A percentile compares a stretch with the other conserved stretches of the same genome.
Conservation (phyloP, 1,140 invertebrate species). For the Lethocerus indicus region DNA sequence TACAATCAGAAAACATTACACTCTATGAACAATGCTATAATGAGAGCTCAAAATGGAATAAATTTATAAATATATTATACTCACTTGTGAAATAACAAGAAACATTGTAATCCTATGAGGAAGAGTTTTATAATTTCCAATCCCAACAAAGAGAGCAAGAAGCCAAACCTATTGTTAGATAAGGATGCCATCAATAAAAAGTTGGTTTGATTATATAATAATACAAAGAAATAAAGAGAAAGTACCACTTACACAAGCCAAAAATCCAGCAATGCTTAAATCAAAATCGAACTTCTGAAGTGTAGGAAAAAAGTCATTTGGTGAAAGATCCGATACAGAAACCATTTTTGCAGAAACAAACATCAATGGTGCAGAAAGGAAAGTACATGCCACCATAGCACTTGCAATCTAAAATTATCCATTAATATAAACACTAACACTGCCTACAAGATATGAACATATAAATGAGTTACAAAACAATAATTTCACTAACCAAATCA, state of each 20-base stretch:
- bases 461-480: background rate
- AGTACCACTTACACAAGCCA: slow-evolving; percentile 39
- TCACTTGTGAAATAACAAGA: slow-evolving; percentile 66
- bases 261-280: slow-evolving; percentile 55
- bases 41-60: no score
- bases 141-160: slow-evolving; percentile 53
- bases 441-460: background rate
- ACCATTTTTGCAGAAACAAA: slow-evolving; percentile 90
- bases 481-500: slow-evolving; percentile 50
- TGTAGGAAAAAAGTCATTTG: slow-evolving; percentile 50
- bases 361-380: slow-evolving; percentile 85
- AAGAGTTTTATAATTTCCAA: slow-evolving; percentile 55
- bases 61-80: no score
- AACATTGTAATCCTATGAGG: slow-evolving; percentile 69
- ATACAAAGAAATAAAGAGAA: background rate
- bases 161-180: slow-evolving; percentile 73
- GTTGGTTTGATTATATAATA: background rate
- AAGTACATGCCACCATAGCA: slow-evolving; percentile 84
- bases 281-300: slow-evolving; percentile 68
- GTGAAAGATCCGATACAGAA: slow-evolving; percentile 44
- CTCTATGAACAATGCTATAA: slow-evolving; percentile 1
- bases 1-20: background rate
- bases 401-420: slow-evolving; percentile 51
- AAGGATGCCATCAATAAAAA: no score
- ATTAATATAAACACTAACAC: background rate